A percentile compares a stretch with the other conserved stretches of the same genome.
phyloP scores from a whole-genome alignment of 2,113 vertebrate species.

The Micromys minutus region DNA sequence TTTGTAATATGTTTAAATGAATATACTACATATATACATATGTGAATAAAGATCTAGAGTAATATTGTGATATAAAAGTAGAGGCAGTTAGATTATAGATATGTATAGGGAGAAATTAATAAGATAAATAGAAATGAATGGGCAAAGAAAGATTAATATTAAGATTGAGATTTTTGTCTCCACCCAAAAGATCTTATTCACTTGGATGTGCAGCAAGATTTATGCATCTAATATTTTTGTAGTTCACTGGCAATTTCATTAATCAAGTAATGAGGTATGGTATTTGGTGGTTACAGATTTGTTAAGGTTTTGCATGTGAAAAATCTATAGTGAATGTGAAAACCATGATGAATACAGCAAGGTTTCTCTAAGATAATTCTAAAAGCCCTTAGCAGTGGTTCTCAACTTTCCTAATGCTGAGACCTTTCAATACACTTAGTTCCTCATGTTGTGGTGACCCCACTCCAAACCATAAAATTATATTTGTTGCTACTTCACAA shows the following conservation, averaged over 20 bases:
- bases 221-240: slow-evolving; percentile 20
- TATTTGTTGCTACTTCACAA: not conserved
- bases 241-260: slow-evolving; percentile 13
- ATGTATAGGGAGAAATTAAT: not conserved
- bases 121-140: not conserved
- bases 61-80: not conserved
- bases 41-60: not conserved
- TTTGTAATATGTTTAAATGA: slow-evolving; percentile 1
- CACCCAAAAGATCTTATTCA: not conserved
- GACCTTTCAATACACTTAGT: not conserved
- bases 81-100: not conserved
- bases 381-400: not conserved
- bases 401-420: not conserved
- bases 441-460: not conserved
- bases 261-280: not conserved
- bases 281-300: slow-evolving; percentile 38
- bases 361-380: slow-evolving; percentile 43
- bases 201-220: not conserved
- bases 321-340: slow-evolving; percentile 49
- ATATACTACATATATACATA: not conserved
- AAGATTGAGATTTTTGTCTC: not conserved
- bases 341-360: not conserved
- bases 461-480: not conserved
- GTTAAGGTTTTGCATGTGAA: slow-evolving; percentile 32
- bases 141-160: not conserved